These are phyloP conservation scores for Struthidea cinerea DNA, from an alignment of 2,113 vertebrate species.

Conservation along the genomic window DNA sequence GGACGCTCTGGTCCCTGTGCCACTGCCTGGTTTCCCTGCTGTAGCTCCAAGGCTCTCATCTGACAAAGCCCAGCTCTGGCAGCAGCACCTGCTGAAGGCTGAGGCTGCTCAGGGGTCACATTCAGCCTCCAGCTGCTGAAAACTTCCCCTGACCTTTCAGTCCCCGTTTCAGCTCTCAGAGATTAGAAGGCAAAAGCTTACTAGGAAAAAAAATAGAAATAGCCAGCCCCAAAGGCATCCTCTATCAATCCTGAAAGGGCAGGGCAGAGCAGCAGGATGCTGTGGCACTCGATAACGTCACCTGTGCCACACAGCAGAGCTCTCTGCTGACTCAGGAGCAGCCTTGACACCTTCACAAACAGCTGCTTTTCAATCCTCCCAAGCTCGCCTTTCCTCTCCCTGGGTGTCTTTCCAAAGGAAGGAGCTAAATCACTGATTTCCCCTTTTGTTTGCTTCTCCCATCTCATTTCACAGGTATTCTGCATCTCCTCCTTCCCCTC, in stretches of 20 bases:
- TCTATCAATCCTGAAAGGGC: not conserved
- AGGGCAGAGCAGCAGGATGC: not conserved
- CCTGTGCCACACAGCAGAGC: not conserved
- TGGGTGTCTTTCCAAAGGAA: not conserved
- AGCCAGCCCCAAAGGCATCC: not conserved
- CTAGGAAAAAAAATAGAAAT: not conserved
- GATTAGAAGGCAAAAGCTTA: not conserved
- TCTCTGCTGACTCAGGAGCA: constrained; percentile 32
- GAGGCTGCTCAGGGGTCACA: not conserved
- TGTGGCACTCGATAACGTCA: not conserved
- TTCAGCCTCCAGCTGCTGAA: not conserved
- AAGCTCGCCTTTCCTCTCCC: not conserved
- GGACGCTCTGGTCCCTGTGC: not conserved
- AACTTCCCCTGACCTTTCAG: not conserved
- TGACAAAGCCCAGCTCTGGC: not conserved
- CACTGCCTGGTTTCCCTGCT: not conserved
- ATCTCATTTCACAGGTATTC: not conserved
- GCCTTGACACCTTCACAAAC: not conserved
- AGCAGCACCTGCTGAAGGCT: not conserved
- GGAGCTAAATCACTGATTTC: not conserved
- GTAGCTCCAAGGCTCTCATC: not conserved
- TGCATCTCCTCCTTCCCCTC: not conserved
- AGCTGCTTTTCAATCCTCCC: not conserved
- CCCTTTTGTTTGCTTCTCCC: not conserved
- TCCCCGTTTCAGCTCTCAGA: not conserved